Percentiles rank a stretch among this genome's conserved stretches.
These are phyloP conservation scores for Numida meleagris DNA, from an alignment of 2,113 vertebrate species.

Conservation along the genomic window DNA sequence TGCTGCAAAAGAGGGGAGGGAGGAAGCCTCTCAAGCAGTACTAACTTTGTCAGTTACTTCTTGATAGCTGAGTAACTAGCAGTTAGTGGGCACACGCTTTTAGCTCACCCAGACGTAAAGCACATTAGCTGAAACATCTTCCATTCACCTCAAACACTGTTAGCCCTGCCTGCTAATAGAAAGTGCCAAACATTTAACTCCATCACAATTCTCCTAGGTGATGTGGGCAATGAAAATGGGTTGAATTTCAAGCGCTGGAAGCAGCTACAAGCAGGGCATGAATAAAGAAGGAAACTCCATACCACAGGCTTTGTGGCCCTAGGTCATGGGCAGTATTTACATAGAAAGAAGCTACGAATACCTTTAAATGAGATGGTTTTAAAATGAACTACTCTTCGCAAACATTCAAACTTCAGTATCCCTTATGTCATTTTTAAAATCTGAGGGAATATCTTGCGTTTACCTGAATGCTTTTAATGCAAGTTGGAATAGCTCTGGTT, in stretches of 20 bases:
- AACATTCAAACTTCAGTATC: background rate
- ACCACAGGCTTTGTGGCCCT: background rate
- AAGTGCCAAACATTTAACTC: background rate
- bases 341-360: background rate
- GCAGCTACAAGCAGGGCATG: background rate
- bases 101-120: background rate
- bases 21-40: background rate
- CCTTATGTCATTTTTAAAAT: background rate
- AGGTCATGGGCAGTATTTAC: background rate
- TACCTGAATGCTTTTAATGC: slow-evolving; percentile 95
- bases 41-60: background rate
- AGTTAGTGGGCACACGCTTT: background rate
- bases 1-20: background rate
- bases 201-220: background rate
- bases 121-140: background rate
- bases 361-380: background rate
- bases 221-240: background rate
- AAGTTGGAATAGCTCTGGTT: slow-evolving; percentile 92
- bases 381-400: background rate
- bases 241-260: background rate
- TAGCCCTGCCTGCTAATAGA: background rate
- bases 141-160: background rate
- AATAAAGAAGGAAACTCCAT: background rate
- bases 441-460: slow-evolving; percentile 73
- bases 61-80: background rate